phyloP scores from a whole-genome alignment of 1,140 invertebrate species.

The Bombus huntii region DNA sequence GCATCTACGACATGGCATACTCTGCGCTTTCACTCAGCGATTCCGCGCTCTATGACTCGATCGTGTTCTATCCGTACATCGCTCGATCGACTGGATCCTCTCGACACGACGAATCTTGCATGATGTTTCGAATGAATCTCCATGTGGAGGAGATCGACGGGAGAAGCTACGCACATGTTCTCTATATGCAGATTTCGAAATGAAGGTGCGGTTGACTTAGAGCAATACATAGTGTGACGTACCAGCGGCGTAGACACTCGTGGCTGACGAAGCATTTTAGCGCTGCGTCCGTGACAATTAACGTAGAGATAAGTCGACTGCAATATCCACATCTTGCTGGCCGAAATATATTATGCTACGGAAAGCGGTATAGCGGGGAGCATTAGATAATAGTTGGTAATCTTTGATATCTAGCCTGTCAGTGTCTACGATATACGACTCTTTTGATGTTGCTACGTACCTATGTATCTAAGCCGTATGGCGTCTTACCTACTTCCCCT shows the following conservation, averaged over 20 bases:
- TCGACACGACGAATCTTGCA: background rate
- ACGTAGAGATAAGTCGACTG: slow-evolving; percentile 67
- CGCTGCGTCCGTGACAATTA: slow-evolving; percentile 70
- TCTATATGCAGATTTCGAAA: background rate
- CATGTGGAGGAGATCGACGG: background rate
- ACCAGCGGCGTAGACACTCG: slow-evolving; percentile 59
- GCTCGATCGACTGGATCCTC: background rate
- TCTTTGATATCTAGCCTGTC: slow-evolving; percentile 50
- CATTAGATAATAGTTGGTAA: slow-evolving; percentile 35
- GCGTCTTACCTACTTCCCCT: slow-evolving; percentile 27
- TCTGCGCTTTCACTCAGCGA: background rate
- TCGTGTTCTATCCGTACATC: background rate
- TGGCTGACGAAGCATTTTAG: slow-evolving; percentile 66
- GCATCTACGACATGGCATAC: background rate
- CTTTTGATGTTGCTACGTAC: slow-evolving; percentile 6
- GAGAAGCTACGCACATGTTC: background rate
- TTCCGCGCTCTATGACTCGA: background rate
- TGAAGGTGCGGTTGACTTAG: slow-evolving; percentile 44
- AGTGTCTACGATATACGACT: slow-evolving; percentile 39
- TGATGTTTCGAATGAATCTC: too few relatives aligned
- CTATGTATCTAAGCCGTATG: slow-evolving; percentile 1
- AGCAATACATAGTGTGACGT: slow-evolving; percentile 58
- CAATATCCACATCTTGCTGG: slow-evolving; percentile 54
- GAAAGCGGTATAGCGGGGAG: slow-evolving; percentile 29
- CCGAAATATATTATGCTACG: slow-evolving; percentile 61